phyloP scores from a whole-genome alignment of 2,113 vertebrate species.

The Clarias gariepinus region DNA sequence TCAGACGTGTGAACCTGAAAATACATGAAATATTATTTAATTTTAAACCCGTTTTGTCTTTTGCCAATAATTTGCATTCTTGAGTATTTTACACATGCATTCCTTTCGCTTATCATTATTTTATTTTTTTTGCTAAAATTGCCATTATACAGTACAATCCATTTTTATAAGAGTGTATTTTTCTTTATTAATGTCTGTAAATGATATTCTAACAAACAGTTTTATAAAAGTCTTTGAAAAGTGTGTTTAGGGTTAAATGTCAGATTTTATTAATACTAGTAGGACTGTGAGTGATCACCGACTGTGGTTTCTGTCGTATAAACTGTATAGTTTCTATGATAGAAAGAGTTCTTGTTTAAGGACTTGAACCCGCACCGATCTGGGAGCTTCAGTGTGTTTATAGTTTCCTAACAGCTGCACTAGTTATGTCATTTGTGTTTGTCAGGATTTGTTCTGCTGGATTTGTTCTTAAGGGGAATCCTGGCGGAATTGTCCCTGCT shows the following conservation, averaged over 20 bases:
- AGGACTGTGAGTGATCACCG: neutral
- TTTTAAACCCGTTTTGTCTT: neutral
- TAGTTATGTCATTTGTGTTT: conserved; percentile 10
- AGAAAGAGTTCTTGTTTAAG: neutral
- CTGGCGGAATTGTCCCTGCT: conserved; percentile 57
- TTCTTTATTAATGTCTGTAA: neutral
- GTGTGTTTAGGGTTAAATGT: neutral
- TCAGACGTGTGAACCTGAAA: neutral
- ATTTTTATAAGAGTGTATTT: neutral
- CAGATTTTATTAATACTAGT: neutral
- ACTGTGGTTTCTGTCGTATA: no score
- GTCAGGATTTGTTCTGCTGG: conserved; percentile 28
- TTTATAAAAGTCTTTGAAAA: neutral
- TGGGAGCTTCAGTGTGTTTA: neutral
- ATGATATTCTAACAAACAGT: neutral
- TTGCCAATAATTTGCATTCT: neutral
- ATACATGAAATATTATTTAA: neutral
- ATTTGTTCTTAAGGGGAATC: conserved; percentile 21
- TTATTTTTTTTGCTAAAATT: no score
- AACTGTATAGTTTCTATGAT: no score
- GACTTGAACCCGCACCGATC: neutral
- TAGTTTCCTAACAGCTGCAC: neutral
- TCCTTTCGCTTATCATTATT: no score
- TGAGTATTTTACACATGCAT: neutral
- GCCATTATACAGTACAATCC: neutral